Conservation (phyloP, 2,888 invertebrate genomes). For the Lycia hirtaria region DNA sequence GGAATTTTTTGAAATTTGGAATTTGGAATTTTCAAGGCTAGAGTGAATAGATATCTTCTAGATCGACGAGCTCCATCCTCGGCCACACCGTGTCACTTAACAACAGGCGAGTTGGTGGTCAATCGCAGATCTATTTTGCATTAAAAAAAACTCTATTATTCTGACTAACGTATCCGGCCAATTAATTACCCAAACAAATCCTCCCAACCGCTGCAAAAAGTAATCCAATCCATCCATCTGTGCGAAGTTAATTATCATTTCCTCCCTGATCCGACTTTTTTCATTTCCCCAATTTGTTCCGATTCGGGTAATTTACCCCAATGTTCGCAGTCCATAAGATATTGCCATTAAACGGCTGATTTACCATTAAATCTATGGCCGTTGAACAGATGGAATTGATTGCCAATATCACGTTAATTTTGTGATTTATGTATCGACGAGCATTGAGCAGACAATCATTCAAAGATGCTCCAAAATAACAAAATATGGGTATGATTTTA, state of each 20-base stretch:
- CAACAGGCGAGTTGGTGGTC: neutral
- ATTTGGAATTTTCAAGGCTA: too few species aligned
- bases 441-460: neutral
- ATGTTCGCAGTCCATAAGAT: conserved; percentile 41
- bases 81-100: too few species aligned
- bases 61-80: too few species aligned
- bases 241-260: conserved; percentile 33
- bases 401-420: conserved; percentile 32
- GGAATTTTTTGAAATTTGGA: too few species aligned
- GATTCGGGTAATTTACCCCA: conserved; percentile 36
- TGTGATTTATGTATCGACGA: conserved; percentile 25
- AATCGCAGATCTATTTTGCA: neutral
- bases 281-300: conserved; percentile 38
- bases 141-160: neutral
- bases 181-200: conserved; percentile 17
- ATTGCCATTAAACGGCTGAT: conserved; percentile 41
- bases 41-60: too few species aligned
- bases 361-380: conserved; percentile 38
- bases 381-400: conserved; percentile 36
- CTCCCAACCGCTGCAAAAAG: conserved; percentile 23
- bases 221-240: conserved; percentile 28
- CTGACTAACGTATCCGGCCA: too few species aligned
- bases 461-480: neutral
- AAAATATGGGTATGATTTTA: neutral
- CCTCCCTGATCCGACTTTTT: conserved; percentile 29